Evolutionary conservation across 2,797 vertebrate genomes (phyloP).

Genomic region (Bufotes viridis): DNA sequence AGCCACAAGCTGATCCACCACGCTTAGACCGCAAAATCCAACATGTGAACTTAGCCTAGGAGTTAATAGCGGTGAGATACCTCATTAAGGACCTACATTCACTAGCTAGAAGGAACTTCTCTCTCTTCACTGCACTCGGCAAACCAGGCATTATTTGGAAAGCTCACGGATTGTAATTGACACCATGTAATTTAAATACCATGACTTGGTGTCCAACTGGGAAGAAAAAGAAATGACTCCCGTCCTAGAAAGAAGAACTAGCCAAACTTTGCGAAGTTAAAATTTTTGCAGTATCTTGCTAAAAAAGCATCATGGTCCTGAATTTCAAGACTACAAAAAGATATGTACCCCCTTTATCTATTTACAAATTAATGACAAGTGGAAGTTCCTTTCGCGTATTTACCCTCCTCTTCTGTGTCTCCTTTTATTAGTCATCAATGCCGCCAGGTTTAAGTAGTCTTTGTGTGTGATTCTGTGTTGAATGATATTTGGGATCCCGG

Average conservation of each 20-base stretch:
- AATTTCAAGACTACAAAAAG: not conserved
- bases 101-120: too few species aligned
- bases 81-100: too few species aligned
- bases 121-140: not conserved
- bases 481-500: slow-evolving; percentile 45
- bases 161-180: not conserved
- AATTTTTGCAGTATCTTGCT: not conserved
- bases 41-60: too few species aligned
- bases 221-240: too few species aligned
- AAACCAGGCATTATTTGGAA: not conserved
- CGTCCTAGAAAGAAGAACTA: too few species aligned
- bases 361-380: not conserved
- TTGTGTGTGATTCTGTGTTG: slow-evolving; percentile 13
- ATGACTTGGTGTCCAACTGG: too few species aligned
- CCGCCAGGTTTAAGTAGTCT: not conserved
- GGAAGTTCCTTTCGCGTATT: not conserved
- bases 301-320: not conserved
- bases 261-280: too few species aligned
- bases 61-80: too few species aligned
- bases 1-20: too few species aligned
- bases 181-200: not conserved
- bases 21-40: too few species aligned
- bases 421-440: not conserved
- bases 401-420: not conserved
- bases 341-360: not conserved